Base-by-base conservation (phyloP, 2,113 vertebrate species). In the Eulacestoma nigropectus region DNA sequence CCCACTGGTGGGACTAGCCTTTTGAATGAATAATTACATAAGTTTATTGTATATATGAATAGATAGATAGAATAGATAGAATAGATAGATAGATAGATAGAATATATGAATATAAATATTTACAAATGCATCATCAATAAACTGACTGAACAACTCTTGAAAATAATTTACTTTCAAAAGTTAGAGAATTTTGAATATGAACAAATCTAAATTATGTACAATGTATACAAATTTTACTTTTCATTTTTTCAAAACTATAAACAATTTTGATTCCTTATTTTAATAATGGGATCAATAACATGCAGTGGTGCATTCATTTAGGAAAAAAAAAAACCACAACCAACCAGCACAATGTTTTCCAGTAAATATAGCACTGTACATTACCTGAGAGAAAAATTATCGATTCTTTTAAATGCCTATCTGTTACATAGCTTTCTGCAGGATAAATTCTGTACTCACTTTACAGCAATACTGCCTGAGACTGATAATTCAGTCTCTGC, bases 401-500 rank as follows among this genome's bases (percentile, higher is more conserved):
- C 76, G 8, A 23, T 72, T 57, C 18, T 62, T 77, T 52, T 19
- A 92, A 81, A 85, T 89, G 4, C 55, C n/a, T 84, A 8, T 27
- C 50, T 64, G 6, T 16, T n/a, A 56, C 20, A 70, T 3, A 35
- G 21, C 22, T 91, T 32, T 81, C 59, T 57, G 15, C 57, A 49
- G 63, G 11, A 60, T 68, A 64, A 5, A 9, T 79, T 88, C 74
- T 57, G 18, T 64, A 25, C 27, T 91, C 65, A 52, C 39, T 65
- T 82, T 84, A 65, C 10, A 90, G 5, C 59, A 84, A 55, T 47
- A 70, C 39, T 64, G 35, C n/a, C 39, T 32, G 13, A 91, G 63
- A 95, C 49, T 90, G 62, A 82, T 85, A 95, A 86, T 93, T 95
- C 63, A 83, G 84, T 93, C 73, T 83, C n/a, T 85, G 42, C 72